Evolutionary conservation across 1,140 invertebrate species (phyloP).

Genomic region (Temnothorax longispinosus): DNA sequence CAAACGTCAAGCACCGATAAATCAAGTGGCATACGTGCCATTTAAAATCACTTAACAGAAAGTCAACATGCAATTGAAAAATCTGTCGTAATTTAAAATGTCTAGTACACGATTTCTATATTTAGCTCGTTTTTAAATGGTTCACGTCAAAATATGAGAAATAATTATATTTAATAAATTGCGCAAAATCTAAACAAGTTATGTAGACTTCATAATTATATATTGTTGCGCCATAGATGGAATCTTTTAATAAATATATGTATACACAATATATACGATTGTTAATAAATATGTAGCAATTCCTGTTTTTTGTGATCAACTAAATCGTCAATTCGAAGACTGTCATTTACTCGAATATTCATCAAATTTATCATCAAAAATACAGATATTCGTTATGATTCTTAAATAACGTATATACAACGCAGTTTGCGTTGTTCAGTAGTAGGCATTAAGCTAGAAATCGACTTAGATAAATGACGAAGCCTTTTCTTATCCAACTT

Average conservation of each 20-base stretch:
- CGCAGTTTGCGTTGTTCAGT: constrained; percentile 14
- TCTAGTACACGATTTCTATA: not conserved
- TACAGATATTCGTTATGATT: not conserved
- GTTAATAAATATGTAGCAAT: not conserved
- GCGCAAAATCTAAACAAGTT: not conserved
- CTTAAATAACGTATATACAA: not conserved
- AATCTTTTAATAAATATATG: not conserved
- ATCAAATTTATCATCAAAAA: not conserved
- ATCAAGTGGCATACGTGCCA: constrained; percentile 8
- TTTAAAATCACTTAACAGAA: constrained; percentile 21
- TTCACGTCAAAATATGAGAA: not conserved
- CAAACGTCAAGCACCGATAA: constrained; percentile 11
- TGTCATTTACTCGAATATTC: not conserved
- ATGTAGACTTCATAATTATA: not conserved
- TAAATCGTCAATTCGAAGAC: not conserved
- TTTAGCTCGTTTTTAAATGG: not conserved
- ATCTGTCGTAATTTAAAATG: constrained; percentile 5
- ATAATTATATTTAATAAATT: constrained; percentile 6
- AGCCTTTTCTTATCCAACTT: constrained; percentile 45
- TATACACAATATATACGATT: not conserved
- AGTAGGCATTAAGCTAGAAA: constrained; percentile 37
- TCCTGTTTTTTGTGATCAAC: not conserved
- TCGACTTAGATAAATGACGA: constrained; percentile 33
- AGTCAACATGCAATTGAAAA: not conserved
- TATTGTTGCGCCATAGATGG: not conserved